Conservation (phyloP, 2,797 vertebrate genomes). For the Peromyscus attwateri region DNA sequence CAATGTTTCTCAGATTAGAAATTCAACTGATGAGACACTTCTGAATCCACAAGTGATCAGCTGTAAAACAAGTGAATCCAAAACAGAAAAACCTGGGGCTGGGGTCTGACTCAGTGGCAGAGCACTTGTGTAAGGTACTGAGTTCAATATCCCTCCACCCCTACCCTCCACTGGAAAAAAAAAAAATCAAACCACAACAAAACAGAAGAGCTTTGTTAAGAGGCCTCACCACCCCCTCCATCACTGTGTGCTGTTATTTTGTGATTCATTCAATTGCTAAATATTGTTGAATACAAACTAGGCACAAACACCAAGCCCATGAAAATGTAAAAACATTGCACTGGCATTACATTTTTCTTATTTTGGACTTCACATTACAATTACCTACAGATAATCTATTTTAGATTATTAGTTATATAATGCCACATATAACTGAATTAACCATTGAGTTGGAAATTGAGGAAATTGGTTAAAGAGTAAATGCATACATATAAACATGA, state of each 20-base stretch:
- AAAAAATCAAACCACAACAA: not conserved
- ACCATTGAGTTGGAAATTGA: constrained; percentile 12
- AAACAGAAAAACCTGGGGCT: constrained; percentile 40
- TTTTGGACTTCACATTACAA: constrained; percentile 5
- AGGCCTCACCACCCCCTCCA: not conserved
- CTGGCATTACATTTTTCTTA: constrained; percentile 53
- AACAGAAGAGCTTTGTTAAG: constrained; percentile 44
- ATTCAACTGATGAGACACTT: constrained; percentile 42
- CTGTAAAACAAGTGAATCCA: constrained; percentile 27
- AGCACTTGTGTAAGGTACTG: not conserved
- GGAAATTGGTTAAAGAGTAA: constrained; percentile 54
- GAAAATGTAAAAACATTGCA: constrained; percentile 35
- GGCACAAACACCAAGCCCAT: constrained; percentile 21
- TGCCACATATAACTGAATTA: constrained; percentile 3
- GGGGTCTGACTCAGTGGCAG: not conserved
- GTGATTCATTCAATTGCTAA: constrained; percentile 58
- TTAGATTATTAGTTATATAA: constrained; percentile 51
- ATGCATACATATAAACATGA: not conserved
- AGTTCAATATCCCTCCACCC: not conserved
- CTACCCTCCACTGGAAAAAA: not conserved
- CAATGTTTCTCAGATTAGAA: constrained; percentile 40
- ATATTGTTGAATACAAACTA: constrained; percentile 60
- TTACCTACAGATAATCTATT: constrained; percentile 48
- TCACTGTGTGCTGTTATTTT: constrained; percentile 39
- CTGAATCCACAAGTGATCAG: not conserved